Base-by-base conservation (phyloP, 2,113 vertebrate species). In the Sturnira hondurensis region DNA sequence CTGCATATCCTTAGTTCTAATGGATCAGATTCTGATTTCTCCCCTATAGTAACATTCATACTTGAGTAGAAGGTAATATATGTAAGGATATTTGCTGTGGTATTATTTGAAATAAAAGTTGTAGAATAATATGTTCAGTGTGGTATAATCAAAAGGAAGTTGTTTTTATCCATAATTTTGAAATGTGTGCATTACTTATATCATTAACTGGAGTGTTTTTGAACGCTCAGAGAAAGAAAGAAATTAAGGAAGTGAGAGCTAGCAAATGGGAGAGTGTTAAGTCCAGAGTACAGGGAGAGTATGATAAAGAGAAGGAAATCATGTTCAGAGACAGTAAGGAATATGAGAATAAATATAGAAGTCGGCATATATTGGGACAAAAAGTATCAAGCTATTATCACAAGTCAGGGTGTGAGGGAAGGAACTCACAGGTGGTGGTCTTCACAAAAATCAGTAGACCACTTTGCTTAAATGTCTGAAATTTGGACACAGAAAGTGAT, bases 221-320 rank as follows among this genome's bases (percentile, higher is more conserved):
- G 9, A 80, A 61, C 54, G 17, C 54, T 68, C 33, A 80, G 74
- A 73, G 73, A 94, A 93, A 83, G 38, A 76, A 93, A 80, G 14
- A 16, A 65, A 77, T 86, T 54, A 81, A 95, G 26, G 26, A 77
- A 70, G 33, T 65, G 31, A 93, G 80, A 95, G 17, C 24, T 90
- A 84, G 26, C 3, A 56, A 83, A 74, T 38, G 28, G 50, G 33
- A 92, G 83, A 84, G 26, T 16, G 17, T 87, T 20, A 4, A 83
- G 45, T 73, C 36, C 19, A 56, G 38, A 47, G 17, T 91, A 63
- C 11, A 52, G 17, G 73, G 73, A 82, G 58, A 80, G 6, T 94
- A 71, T 91, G 82, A 84, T 92, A 80, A 97, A 82, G 65, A 74
- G 19, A 68, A 90, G 90, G 31, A 88, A 96, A 73, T 82, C 26